A percentile compares a stretch with the other conserved stretches of the same genome.
Evolutionary conservation across 2,113 vertebrate genomes (phyloP).

Genomic region (Ceyx cyanopectus): DNA sequence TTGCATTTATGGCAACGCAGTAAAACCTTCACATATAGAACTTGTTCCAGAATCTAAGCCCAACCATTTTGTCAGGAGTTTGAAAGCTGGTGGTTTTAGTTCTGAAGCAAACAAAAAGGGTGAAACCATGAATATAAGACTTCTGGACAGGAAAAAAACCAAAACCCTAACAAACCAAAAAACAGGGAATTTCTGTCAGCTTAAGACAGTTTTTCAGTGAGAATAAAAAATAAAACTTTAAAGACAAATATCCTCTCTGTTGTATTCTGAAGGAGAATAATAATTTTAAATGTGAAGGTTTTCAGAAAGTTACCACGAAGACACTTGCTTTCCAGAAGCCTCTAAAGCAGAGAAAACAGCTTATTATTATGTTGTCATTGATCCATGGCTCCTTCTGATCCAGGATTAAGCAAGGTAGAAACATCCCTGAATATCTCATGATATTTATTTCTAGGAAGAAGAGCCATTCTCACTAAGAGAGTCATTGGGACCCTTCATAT

Average conservation of each 20-base stretch:
- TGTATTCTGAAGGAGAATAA: neutral
- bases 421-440: neutral
- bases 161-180: neutral
- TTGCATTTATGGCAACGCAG: neutral
- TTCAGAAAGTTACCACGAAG: neutral
- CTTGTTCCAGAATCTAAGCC: neutral
- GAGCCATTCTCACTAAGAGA: neutral
- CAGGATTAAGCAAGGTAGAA: neutral
- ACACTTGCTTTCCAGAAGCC: neutral
- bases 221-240: neutral
- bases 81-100: neutral
- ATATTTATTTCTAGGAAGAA: neutral
- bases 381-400: neutral
- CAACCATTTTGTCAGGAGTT: neutral
- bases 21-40: neutral
- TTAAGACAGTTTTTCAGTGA: neutral
- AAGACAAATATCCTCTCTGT: neutral
- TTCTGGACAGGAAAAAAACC: neutral
- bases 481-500: accelerated
- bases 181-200: neutral
- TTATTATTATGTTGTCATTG: neutral
- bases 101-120: neutral
- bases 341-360: neutral
- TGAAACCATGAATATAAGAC: accelerated
- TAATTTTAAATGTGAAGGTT: neutral